These are phyloP conservation scores for Xiphydria camelus DNA, from an alignment of 2,888 invertebrate genomes.

Conservation along the genomic window DNA sequence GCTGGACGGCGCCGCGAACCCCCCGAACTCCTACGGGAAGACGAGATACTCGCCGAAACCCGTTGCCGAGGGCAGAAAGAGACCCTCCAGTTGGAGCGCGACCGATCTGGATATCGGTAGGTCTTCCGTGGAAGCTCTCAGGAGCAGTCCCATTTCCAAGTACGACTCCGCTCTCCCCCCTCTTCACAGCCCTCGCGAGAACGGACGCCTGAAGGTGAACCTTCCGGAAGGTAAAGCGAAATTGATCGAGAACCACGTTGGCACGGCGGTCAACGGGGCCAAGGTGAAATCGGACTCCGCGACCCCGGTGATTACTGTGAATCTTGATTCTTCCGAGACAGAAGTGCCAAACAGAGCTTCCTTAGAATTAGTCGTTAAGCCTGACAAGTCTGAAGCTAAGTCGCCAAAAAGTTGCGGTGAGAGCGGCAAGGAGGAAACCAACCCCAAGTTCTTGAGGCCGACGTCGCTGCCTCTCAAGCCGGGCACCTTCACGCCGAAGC, in stretches of 20 bases:
- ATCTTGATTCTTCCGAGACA: conserved; percentile 34
- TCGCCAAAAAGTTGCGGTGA: conserved; percentile 21
- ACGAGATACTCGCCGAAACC: conserved; percentile 34
- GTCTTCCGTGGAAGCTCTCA: conserved; percentile 14
- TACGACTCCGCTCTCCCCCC: conserved; percentile 28
- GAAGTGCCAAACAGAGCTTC: conserved; percentile 36
- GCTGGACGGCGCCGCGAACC: conserved; percentile 17
- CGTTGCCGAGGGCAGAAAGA: conserved; percentile 31
- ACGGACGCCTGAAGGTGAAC: conserved; percentile 29
- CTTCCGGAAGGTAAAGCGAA: conserved; percentile 17
- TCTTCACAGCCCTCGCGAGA: conserved; percentile 23
- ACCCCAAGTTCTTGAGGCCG: conserved; percentile 76
- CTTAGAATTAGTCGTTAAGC: conserved; percentile 27
- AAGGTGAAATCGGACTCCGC: conserved; percentile 18
- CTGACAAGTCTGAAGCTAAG: conserved; percentile 29
- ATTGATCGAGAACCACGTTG: conserved; percentile 13
- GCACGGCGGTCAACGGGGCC: conserved; percentile 20
- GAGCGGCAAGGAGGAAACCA: conserved; percentile 50
- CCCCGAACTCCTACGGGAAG: conserved; percentile 32
- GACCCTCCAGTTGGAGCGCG: conserved; percentile 35
- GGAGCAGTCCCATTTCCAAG: conserved; percentile 17
- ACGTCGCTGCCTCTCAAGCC: conserved; percentile 83
- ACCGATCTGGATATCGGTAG: conserved; percentile 32
- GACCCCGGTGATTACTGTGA: conserved; percentile 26
- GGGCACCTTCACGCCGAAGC: conserved; percentile 79